Evolutionary conservation across 1,140 invertebrate species (phyloP).

Genomic region (Tachypleus tridentatus): DNA sequence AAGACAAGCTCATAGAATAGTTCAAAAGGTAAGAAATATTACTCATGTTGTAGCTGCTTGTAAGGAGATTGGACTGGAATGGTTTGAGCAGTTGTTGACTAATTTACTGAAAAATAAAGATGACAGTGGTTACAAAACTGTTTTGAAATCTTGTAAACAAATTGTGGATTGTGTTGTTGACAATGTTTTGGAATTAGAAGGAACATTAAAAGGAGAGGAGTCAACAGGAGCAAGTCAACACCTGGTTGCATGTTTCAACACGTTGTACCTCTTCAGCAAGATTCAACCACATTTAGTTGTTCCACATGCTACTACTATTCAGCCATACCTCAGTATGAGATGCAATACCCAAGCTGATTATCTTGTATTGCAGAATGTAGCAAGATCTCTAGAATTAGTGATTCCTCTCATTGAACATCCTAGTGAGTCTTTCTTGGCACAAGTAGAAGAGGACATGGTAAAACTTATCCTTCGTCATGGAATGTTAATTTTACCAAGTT

Average conservation of each 20-base stretch:
- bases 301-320: conserved; percentile 84
- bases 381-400: conserved; percentile 81
- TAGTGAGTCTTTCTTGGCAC: conserved; percentile 85
- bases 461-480: conserved; percentile 85
- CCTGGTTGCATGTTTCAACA: conserved; percentile 82
- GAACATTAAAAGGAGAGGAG: conserved; percentile 62
- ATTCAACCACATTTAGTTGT: conserved; percentile 88
- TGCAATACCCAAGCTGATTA: conserved; percentile 71
- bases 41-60: conserved; percentile 92
- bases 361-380: conserved; percentile 70
- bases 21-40: conserved; percentile 85
- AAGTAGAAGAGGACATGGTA: conserved; percentile 91
- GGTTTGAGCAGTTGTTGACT: conserved; percentile 88
- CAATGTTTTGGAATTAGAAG: conserved; percentile 64
- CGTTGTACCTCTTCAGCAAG: conserved; percentile 89
- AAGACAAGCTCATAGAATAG: conserved; percentile 34
- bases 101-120: conserved; percentile 93
- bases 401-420: conserved; percentile 97
- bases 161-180: conserved; percentile 96
- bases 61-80: conserved; percentile 78
- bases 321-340: conserved; percentile 91
- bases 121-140: conserved; percentile 63
- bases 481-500: conserved; percentile 45
- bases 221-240: conserved; percentile 57
- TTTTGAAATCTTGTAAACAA: conserved; percentile 79